Percentiles rank a stretch among this genome's conserved stretches.
Evolutionary conservation across 2,797 vertebrate species (phyloP).

Genomic region (Thaleichthys pacificus): DNA sequence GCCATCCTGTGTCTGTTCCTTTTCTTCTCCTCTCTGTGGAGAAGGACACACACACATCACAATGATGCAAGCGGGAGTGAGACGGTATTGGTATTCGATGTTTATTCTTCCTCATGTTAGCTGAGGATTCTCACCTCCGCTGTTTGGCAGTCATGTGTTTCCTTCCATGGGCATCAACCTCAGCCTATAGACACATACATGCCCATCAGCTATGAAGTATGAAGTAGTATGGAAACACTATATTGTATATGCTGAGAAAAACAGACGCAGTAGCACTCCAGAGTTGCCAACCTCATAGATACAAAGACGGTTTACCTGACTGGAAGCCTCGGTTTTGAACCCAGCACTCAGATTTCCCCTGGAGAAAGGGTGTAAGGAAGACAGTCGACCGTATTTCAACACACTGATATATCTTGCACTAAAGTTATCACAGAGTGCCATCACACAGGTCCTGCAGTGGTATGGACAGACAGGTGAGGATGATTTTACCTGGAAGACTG

Average conservation of each 20-base stretch:
- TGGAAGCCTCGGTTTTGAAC: slow-evolving; percentile 71
- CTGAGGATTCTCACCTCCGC: slow-evolving; percentile 79
- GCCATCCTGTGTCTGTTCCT: slow-evolving; percentile 79
- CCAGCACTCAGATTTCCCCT: slow-evolving; percentile 66
- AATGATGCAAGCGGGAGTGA: neutral
- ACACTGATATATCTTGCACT: no score
- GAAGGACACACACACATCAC: slow-evolving; percentile 2
- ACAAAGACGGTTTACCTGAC: slow-evolving; percentile 67
- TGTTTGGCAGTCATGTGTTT: slow-evolving; percentile 93
- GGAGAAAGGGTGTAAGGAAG: slow-evolving; percentile 18
- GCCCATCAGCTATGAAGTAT: slow-evolving; percentile 10
- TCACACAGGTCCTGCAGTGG: neutral
- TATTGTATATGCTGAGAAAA: neutral
- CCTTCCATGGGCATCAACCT: slow-evolving; percentile 74
- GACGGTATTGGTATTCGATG: neutral
- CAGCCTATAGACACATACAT: slow-evolving; percentile 64
- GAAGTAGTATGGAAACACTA: no score
- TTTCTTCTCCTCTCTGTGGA: slow-evolving; percentile 84
- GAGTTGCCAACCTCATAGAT: neutral
- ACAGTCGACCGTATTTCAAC: neutral
- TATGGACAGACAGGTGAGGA: neutral
- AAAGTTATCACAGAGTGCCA: neutral
- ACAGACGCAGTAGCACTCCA: neutral
- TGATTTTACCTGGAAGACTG: slow-evolving; percentile 82
- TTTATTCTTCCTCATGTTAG: neutral